Evolutionary conservation across 1,140 invertebrate species (phyloP).

Genomic region (Frieseomelitta varia): DNA sequence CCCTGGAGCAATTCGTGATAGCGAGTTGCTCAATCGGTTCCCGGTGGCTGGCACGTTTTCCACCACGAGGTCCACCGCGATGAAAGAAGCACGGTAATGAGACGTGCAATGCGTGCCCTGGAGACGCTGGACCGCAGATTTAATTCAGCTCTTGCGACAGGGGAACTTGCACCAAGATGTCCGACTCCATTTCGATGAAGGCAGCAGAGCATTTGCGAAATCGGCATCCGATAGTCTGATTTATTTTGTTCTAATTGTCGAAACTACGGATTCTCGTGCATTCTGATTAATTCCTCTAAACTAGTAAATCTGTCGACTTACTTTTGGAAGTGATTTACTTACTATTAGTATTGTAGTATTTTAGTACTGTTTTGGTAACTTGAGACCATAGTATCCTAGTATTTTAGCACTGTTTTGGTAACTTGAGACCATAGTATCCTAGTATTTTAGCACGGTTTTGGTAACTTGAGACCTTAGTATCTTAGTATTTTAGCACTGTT

Average conservation of each 20-base stretch:
- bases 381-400: too few relatives aligned
- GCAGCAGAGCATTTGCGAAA: neutral
- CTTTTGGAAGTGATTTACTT: too few relatives aligned
- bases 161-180: neutral
- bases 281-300: too few relatives aligned
- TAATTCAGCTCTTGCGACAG: neutral
- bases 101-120: conserved; percentile 5
- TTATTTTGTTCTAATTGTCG: neutral
- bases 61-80: conserved; percentile 8
- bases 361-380: too few relatives aligned
- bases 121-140: neutral
- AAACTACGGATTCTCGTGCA: neutral
- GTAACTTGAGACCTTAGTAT: too few relatives aligned
- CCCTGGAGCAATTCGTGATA: conserved; percentile 21
- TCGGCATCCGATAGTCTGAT: neutral
- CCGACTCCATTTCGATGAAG: neutral
- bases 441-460: too few relatives aligned
- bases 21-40: conserved; percentile 25
- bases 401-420: too few relatives aligned
- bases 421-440: too few relatives aligned
- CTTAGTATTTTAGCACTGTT: too few relatives aligned
- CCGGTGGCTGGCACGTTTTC: conserved; percentile 24
- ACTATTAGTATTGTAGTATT: too few relatives aligned
- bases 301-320: too few relatives aligned
- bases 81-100: conserved; percentile 13